These are phyloP conservation scores for Xiphophorus maculatus DNA, from an alignment of 2,113 vertebrate genomes.

Conservation along the genomic window DNA sequence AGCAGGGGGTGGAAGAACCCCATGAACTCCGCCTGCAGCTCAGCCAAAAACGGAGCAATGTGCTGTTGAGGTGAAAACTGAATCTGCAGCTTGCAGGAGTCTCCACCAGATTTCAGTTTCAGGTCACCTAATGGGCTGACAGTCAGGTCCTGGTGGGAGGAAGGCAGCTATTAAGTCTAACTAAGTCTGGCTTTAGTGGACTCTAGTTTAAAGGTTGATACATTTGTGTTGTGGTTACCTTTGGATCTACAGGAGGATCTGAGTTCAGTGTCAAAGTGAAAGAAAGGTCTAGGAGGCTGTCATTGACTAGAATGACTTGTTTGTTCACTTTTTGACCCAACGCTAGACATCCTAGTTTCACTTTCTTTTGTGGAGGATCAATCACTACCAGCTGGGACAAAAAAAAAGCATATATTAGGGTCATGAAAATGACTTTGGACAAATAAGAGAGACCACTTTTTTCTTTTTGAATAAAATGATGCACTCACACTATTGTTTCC, in stretches of 20 bases:
- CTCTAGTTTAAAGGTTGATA: background rate
- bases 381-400: slow-evolving; percentile 80
- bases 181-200: background rate
- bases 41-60: slow-evolving; percentile 76
- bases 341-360: slow-evolving; percentile 84
- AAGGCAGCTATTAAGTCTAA: background rate
- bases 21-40: slow-evolving; percentile 79
- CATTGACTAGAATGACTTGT: slow-evolving; percentile 81
- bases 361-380: slow-evolving; percentile 77
- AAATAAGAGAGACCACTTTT: background rate
- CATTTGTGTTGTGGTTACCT: slow-evolving; percentile 70
- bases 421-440: background rate
- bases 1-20: slow-evolving; percentile 81
- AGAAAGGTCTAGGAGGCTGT: slow-evolving; percentile 74
- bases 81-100: slow-evolving; percentile 79
- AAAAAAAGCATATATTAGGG: background rate
- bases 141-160: slow-evolving; percentile 63
- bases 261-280: slow-evolving; percentile 74
- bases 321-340: slow-evolving; percentile 81
- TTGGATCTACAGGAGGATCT: slow-evolving; percentile 74
- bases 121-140: slow-evolving; percentile 72
- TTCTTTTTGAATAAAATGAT: too few relatives aligned
- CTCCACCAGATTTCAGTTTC: slow-evolving; percentile 77
- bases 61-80: slow-evolving; percentile 79
- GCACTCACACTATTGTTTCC: too few relatives aligned